Percentiles rank a stretch among this genome's conserved stretches.
Conservation (phyloP, 2,113 vertebrate species). For the Syngnathus scovelli region DNA sequence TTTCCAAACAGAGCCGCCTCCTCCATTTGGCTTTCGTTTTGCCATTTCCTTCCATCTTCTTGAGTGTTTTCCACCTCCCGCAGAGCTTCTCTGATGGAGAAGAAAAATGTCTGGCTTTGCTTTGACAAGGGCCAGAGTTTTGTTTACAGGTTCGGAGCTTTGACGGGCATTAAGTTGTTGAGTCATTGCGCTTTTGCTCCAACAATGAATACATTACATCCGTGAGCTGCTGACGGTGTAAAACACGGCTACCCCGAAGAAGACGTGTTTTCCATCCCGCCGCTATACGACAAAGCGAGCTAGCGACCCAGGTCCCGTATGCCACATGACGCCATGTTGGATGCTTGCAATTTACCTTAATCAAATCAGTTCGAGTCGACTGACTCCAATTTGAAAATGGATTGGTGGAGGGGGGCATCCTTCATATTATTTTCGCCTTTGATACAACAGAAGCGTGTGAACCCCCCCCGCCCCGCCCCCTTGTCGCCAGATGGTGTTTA, state of each 20-base stretch:
- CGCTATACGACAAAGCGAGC: conserved; percentile 9
- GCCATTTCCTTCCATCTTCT: conserved; percentile 29
- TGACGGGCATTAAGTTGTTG: background rate
- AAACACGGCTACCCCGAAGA: conserved; percentile 26
- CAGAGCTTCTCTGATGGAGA: conserved; percentile 26
- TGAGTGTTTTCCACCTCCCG: conserved; percentile 14
- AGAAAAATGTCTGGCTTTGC: conserved; percentile 11
- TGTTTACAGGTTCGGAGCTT: background rate
- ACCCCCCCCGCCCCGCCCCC: conserved; percentile 13
- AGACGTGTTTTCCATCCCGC: conserved; percentile 52
- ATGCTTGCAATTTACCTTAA: conserved; percentile 58
- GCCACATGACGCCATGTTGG: conserved; percentile 39
- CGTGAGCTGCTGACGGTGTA: conserved; percentile 12
- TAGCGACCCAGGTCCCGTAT: conserved; percentile 21
- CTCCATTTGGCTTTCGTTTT: conserved; percentile 22
- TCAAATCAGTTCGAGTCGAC: conserved; percentile 60
- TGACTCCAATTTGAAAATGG: conserved; percentile 41
- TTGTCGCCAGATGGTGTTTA: conserved; percentile 63
- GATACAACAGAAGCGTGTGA: background rate
- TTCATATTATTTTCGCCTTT: conserved; percentile 10
- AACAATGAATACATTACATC: background rate
- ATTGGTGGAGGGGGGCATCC: conserved; percentile 32
- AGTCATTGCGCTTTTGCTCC: background rate
- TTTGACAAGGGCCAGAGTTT: conserved; percentile 7
- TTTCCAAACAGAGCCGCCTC: conserved; percentile 21